Base-by-base conservation (phyloP, 2,888 invertebrate genomes). In the Torymus tubicola region DNA sequence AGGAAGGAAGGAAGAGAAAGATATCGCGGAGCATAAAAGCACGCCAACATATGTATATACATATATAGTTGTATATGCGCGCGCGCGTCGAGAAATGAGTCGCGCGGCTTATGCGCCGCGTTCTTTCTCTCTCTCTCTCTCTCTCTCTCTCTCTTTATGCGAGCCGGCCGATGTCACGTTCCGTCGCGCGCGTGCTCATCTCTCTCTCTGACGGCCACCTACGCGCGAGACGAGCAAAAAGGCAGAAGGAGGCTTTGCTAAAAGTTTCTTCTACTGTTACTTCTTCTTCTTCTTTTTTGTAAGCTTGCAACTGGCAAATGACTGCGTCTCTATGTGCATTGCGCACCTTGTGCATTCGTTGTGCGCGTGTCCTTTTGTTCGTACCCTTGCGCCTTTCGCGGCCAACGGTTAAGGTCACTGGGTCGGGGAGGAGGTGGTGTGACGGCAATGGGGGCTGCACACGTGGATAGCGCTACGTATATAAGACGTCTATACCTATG, bases 51-150 rank as follows among this genome's bases (percentile, higher is more conserved):
- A n/a, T n/a, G n/a, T n/a, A n/a, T n/a, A n/a, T n/a, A n/a, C n/a
- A n/a, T n/a, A n/a, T n/a, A n/a, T n/a, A n/a, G n/a, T n/a, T n/a
- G n/a, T n/a, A 61, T 21, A 3, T 12, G 1, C 10, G 16, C 21
- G 14, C 24, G 24, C 12, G 42, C 14, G 16, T 11, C 18, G 55
- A 53, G 64, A 65, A 73, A 73, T 74, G 42, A 74, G 73, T 65
- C 74, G 60, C 24, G 58, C 58, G 61, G 10, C 31, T 61, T 60
- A 68, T 76, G 75, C 68, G 68, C 16, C 13, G 58, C n/a, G n/a
- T n/a, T n/a, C n/a, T n/a, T n/a, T n/a, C n/a, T n/a, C n/a, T n/a
- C n/a, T n/a, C n/a, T n/a, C n/a, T n/a, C n/a, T n/a, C n/a, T n/a
- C n/a, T n/a, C n/a, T n/a, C n/a, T n/a, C n/a, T n/a, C n/a, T n/a